phyloP scores from a whole-genome alignment of 2,113 vertebrate species.

The Laticauda colubrina region DNA sequence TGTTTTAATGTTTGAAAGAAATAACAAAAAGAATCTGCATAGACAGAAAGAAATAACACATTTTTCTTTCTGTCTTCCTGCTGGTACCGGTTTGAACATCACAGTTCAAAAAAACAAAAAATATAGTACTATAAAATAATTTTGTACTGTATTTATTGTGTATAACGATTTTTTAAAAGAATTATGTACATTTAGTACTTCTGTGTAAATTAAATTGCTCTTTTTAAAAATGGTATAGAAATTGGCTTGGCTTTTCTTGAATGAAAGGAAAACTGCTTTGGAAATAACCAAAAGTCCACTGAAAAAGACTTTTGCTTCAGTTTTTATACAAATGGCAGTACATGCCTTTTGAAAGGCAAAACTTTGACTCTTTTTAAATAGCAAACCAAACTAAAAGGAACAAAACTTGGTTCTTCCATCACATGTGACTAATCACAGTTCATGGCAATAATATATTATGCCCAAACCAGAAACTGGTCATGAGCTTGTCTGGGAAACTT shows the following conservation, averaged over 20 bases:
- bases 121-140: slow-evolving; percentile 97
- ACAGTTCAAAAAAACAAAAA: slow-evolving; percentile 65
- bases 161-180: slow-evolving; percentile 94
- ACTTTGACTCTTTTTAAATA: too few species aligned
- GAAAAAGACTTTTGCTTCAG: background rate
- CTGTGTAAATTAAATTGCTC: slow-evolving; percentile 95
- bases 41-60: slow-evolving; percentile 8
- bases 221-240: slow-evolving; percentile 79
- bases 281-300: background rate
- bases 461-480: too few species aligned
- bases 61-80: slow-evolving; percentile 48
- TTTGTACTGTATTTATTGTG: slow-evolving; percentile 99
- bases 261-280: background rate
- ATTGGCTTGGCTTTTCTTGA: slow-evolving; percentile 26
- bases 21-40: background rate
- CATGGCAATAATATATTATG: too few species aligned
- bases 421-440: too few species aligned
- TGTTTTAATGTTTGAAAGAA: slow-evolving; percentile 19
- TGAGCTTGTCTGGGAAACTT: too few species aligned
- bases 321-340: too few species aligned
- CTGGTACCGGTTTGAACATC: slow-evolving; percentile 68
- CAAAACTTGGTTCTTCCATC: too few species aligned
- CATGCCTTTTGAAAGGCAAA: too few species aligned
- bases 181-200: slow-evolving; percentile 97
- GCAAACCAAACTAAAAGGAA: too few species aligned